Percentiles rank a stretch among this genome's conserved stretches.
Evolutionary conservation across 1,140 invertebrate species (phyloP).

Genomic region (Drosophila arizonae): DNA sequence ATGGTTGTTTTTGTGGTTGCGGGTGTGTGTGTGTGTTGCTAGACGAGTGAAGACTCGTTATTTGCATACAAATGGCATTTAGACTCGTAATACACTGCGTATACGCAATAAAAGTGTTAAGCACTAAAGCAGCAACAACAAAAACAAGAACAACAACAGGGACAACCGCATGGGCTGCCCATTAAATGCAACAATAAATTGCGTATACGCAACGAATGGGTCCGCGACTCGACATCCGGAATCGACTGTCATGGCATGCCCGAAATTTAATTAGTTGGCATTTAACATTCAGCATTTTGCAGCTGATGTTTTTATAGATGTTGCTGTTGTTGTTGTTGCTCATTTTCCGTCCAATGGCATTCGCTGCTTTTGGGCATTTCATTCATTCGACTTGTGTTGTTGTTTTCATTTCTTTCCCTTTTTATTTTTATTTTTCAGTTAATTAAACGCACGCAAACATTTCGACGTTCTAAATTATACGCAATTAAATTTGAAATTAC

Average conservation of each 20-base stretch:
- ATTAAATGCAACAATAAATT: constrained; percentile 81
- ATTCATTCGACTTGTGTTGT: constrained; percentile 27
- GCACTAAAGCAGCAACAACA: constrained; percentile 26
- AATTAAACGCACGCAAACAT: constrained; percentile 79
- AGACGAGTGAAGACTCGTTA: constrained; percentile 24
- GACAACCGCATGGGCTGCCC: constrained; percentile 62
- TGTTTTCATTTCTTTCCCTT: constrained; percentile 11
- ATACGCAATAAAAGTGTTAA: constrained; percentile 66
- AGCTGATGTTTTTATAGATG: constrained; percentile 17
- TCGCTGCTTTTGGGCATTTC: constrained; percentile 18
- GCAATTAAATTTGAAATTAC: constrained; percentile 79
- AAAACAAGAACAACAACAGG: constrained; percentile 1
- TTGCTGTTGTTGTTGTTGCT: constrained; percentile 33
- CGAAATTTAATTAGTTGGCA: constrained; percentile 79
- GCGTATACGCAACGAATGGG: constrained; percentile 17
- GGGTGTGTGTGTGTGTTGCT: constrained; percentile 17
- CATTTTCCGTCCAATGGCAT: constrained; percentile 15
- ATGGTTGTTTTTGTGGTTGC: constrained; percentile 33
- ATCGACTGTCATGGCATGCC: constrained; percentile 58
- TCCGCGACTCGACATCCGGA: constrained; percentile 1
- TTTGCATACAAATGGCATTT: constrained; percentile 51
- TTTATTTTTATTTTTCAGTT: constrained; percentile 71
- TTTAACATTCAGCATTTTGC: constrained; percentile 77
- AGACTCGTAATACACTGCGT: constrained; percentile 65
- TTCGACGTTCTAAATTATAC: constrained; percentile 77